Conservation (phyloP, 1,140 invertebrate species). For the Ericerus pela region DNA sequence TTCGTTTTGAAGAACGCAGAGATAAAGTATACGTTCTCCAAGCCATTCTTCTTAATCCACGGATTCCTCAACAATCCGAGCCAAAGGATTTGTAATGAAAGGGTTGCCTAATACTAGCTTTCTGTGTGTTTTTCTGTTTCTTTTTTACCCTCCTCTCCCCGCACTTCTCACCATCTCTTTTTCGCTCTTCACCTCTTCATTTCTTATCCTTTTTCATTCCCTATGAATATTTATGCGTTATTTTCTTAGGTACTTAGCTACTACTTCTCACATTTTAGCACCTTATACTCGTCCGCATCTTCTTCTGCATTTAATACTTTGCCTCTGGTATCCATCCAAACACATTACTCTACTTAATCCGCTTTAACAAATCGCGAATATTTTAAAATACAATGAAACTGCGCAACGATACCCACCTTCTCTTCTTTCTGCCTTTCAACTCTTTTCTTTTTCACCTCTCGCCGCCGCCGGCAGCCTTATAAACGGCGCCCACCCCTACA, state of each 20-base stretch:
- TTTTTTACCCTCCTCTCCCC: background rate
- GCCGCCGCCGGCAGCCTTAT: background rate
- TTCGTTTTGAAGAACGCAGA: slow-evolving; percentile 8
- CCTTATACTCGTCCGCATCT: background rate
- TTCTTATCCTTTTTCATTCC: no score
- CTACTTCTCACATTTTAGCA: slow-evolving; percentile 6
- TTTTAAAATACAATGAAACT: slow-evolving; percentile 6
- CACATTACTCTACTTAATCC: slow-evolving; percentile 8
- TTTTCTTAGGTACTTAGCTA: slow-evolving; percentile 10
- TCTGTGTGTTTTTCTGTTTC: no score
- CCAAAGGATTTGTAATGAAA: slow-evolving; percentile 11
- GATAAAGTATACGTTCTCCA: slow-evolving; percentile 9
- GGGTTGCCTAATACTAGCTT: slow-evolving; percentile 10
- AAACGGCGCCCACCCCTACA: background rate
- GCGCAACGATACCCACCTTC: no score
- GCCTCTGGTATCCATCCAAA: slow-evolving; percentile 5
- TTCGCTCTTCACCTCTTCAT: no score
- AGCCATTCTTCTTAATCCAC: slow-evolving; percentile 5
- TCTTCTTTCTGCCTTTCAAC: background rate
- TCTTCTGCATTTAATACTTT: background rate
- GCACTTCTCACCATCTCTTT: no score
- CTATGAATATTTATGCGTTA: slow-evolving; percentile 11
- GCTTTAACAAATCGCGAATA: slow-evolving; percentile 8
- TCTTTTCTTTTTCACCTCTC: background rate
- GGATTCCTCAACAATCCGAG: slow-evolving; percentile 2